Base-by-base conservation (phyloP, 2,888 invertebrate genomes). In the Chaetogeoica ovagalla region DNA sequence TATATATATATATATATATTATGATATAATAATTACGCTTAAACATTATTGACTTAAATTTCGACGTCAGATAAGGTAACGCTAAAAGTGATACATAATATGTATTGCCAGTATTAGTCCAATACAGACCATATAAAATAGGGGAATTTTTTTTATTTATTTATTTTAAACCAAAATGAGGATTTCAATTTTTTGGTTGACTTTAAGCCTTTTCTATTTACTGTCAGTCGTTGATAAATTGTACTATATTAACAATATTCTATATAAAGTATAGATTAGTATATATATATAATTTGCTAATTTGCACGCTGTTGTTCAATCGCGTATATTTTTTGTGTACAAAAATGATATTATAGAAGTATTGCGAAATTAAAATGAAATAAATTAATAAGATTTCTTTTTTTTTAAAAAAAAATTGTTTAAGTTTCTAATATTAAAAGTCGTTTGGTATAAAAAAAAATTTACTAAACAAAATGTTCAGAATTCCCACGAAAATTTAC, bases 51-150 rank as follows among this genome's bases (percentile, higher is more conserved):
- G 77, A 77, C 77, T 77, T 77, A 60, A 62, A 59, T 48, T 62
- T 69, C 39, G 19, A 77, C 69, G 77, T 69, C 70, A 77, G 70
- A 77, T 70, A 69, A 77, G 77, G 77, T 77, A 77, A 77, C 77
- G 69, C 62, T 77, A 77, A 62, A 77, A 70, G 55, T 69, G 62
- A 70, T 77, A 69, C 21, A 76, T 57, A 66, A 15, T 55, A 69
- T 71, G 59, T n/a, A 57, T 59, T n/a, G n/a, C n/a, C n/a, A n/a
- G 2, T 60, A 55, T 23, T 48, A 48, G 62, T 55, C 37, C 55
- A 62, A 70, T 60, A 39, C 23, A 52, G 62, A 70, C 62, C 62
- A 77, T 52, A 70, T 69, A 59, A 21, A n/a, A 57, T 62, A 55
- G 21, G 65, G 57, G 21, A 65, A 65, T 60, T 63, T 30, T 23